Evolutionary conservation across 2,113 vertebrate genomes (phyloP).

Genomic region (Scytalopus superciliaris): DNA sequence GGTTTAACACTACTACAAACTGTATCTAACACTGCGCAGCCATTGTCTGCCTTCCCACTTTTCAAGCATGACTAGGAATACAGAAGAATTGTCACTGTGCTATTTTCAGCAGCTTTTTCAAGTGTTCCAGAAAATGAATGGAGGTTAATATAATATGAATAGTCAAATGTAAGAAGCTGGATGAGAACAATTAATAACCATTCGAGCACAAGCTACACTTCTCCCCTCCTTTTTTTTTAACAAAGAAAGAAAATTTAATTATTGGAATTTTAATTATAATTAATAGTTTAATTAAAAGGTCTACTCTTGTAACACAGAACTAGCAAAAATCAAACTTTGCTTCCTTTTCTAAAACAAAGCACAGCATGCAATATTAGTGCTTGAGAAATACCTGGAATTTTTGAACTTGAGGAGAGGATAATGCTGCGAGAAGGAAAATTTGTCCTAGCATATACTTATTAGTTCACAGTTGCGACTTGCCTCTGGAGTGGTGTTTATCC

Average conservation of each 20-base stretch:
- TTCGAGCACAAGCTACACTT: neutral
- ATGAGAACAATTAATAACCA: neutral
- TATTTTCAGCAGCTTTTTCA: neutral
- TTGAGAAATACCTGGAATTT: neutral
- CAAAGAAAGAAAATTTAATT: neutral
- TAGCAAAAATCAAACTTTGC: neutral
- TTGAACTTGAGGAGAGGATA: neutral
- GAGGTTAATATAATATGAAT: neutral
- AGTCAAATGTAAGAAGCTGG: neutral
- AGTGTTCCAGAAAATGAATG: neutral
- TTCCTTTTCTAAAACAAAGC: neutral
- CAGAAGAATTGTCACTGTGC: neutral
- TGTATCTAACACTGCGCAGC: neutral
- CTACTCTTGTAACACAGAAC: neutral
- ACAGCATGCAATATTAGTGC: neutral
- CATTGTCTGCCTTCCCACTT: neutral
- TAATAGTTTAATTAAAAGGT: neutral
- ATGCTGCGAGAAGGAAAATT: neutral
- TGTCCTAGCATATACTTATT: neutral
- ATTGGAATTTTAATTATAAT: neutral
- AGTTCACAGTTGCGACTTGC: neutral
- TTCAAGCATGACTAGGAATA: neutral
- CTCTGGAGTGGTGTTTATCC: neutral
- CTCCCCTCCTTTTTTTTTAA: neutral
- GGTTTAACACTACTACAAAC: neutral